A percentile compares a stretch with the other conserved stretches of the same genome.
phyloP scores from a whole-genome alignment of 2,888 invertebrate genomes.

The Aplocera efformata region DNA sequence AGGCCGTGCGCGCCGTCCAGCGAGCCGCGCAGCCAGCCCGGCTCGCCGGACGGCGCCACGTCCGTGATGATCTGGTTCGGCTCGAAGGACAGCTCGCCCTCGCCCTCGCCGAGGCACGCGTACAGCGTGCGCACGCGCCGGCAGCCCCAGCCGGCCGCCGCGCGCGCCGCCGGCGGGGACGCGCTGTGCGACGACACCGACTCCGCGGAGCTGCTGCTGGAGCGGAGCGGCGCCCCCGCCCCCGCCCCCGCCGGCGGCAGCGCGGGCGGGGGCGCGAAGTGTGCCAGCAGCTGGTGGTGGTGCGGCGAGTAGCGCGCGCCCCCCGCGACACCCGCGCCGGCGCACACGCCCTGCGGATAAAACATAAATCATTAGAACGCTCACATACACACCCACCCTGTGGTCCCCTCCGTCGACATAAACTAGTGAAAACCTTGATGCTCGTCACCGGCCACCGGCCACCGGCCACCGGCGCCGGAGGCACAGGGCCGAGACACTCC shows the following conservation, averaged over 20 bases:
- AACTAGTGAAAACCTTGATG: too few relatives aligned
- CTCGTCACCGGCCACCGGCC: too few relatives aligned
- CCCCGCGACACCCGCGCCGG: slow-evolving; percentile 10
- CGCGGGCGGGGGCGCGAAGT: slow-evolving; percentile 82
- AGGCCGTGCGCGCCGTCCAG: slow-evolving; percentile 95
- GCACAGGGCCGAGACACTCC: too few relatives aligned
- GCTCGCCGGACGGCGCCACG: slow-evolving; percentile 95
- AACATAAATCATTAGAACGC: neutral
- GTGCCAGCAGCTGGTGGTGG: slow-evolving; percentile 65
- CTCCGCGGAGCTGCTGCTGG: slow-evolving; percentile 89
- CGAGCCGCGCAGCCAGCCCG: slow-evolving; percentile 98
- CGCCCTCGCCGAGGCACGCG: slow-evolving; percentile 97
- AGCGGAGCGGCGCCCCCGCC: slow-evolving; percentile 38
- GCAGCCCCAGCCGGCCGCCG: slow-evolving; percentile 42
- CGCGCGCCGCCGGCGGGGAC: slow-evolving; percentile 39
- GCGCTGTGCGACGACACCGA: slow-evolving; percentile 83
- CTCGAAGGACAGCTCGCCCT: slow-evolving; percentile 98
- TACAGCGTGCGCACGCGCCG: slow-evolving; percentile 95
- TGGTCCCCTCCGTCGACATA: too few relatives aligned
- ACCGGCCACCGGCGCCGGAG: too few relatives aligned
- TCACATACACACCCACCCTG: too few relatives aligned
- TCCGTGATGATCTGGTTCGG: slow-evolving; percentile 98
- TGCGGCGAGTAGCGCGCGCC: slow-evolving; percentile 60
- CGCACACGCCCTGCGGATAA: neutral
- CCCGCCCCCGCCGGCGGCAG: slow-evolving; percentile 14